phyloP scores from a whole-genome alignment of 2,888 invertebrate genomes.

The Cantharis lateralis region DNA sequence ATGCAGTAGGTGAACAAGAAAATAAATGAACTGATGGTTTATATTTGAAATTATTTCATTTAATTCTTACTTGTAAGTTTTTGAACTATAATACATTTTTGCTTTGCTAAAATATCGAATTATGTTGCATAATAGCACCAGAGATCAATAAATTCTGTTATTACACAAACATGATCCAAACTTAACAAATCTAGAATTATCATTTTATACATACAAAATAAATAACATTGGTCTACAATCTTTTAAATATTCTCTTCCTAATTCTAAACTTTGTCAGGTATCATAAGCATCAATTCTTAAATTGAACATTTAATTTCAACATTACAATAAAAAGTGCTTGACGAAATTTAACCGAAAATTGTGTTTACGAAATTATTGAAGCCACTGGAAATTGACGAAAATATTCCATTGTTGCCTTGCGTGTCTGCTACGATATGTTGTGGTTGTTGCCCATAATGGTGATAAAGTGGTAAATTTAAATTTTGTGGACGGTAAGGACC shows the following conservation, averaged over 20 bases:
- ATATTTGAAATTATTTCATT: neutral
- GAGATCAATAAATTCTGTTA: conserved; percentile 10
- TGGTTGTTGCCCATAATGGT: conserved; percentile 56
- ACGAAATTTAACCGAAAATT: conserved; percentile 20
- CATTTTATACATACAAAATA: neutral
- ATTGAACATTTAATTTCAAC: neutral
- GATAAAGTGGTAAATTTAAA: conserved; percentile 51
- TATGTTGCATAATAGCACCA: neutral
- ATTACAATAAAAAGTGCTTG: neutral
- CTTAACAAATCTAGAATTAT: neutral
- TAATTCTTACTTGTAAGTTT: neutral
- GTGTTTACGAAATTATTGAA: conserved; percentile 73
- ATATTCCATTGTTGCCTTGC: conserved; percentile 63
- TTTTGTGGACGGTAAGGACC: conserved; percentile 66
- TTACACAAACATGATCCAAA: conserved; percentile 2
- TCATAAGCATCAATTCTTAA: neutral
- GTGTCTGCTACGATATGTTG: conserved; percentile 54
- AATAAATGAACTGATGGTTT: neutral
- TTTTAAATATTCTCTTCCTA: neutral
- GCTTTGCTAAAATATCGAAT: neutral
- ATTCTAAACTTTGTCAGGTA: neutral
- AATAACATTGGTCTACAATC: neutral
- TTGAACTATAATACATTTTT: conserved; percentile 6
- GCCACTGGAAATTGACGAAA: conserved; percentile 77
- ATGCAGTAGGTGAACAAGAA: neutral